Conservation (phyloP, 2,797 vertebrate genomes). For the Argentina silus region DNA sequence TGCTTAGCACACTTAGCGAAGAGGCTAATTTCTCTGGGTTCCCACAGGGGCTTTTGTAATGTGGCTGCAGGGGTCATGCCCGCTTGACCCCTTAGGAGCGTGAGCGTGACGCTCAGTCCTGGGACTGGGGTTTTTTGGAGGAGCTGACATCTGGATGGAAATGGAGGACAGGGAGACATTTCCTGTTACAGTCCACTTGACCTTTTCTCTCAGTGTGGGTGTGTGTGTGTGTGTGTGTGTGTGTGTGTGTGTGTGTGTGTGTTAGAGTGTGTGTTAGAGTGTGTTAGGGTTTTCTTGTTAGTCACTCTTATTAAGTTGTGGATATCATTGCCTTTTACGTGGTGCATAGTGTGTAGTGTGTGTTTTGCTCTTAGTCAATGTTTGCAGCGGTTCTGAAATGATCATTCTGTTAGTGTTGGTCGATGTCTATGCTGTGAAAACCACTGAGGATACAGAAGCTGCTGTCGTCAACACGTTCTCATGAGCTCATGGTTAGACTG, state of each 20-base stretch:
- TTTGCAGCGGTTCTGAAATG: background rate
- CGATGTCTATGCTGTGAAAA: background rate
- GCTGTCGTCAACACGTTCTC: background rate
- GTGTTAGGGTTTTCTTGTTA: background rate
- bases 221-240: no score
- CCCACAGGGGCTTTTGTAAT: slow-evolving; percentile 49
- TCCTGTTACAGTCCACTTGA: slow-evolving; percentile 54
- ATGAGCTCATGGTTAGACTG: background rate
- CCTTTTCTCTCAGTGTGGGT: background rate
- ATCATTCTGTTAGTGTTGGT: background rate
- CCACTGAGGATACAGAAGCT: background rate
- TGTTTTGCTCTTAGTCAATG: background rate
- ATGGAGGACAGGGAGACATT: slow-evolving; percentile 62
- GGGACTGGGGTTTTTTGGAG: slow-evolving; percentile 61
- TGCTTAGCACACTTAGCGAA: slow-evolving; percentile 10
- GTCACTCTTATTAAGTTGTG: background rate
- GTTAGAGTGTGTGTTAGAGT: no score
- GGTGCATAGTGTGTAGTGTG: background rate
- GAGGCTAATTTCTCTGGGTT: slow-evolving; percentile 42
- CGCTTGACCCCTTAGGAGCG: slow-evolving; percentile 56
- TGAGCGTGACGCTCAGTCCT: no score
- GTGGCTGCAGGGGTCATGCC: slow-evolving; percentile 49
- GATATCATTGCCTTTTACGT: background rate
- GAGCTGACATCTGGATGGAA: slow-evolving; percentile 68
- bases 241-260: no score